Evolutionary conservation across 2,888 invertebrate genomes (phyloP).

Genomic region (Nemurella pictetii): DNA sequence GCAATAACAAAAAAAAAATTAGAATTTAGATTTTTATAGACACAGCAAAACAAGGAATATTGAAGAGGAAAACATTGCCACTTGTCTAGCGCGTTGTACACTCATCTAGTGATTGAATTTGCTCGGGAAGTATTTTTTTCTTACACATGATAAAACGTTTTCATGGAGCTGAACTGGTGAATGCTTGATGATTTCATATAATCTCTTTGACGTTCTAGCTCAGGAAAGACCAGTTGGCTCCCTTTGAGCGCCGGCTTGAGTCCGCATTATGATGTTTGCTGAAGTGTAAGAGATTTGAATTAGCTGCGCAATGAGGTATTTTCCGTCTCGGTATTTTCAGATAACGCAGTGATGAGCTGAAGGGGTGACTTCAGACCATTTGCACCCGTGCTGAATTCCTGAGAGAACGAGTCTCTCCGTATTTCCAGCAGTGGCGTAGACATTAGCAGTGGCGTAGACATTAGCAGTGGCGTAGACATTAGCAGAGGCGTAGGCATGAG

Average conservation of each 20-base stretch:
- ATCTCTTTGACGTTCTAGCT: neutral
- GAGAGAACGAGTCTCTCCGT: no score
- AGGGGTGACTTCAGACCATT: neutral
- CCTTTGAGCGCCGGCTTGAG: neutral
- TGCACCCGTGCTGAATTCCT: neutral
- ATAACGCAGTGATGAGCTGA: neutral
- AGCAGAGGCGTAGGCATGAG: no score
- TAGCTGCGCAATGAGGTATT: neutral
- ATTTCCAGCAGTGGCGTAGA: neutral
- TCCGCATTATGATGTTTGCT: neutral
- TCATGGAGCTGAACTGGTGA: neutral
- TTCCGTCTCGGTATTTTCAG: neutral
- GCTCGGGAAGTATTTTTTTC: neutral
- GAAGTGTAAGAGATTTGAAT: neutral
- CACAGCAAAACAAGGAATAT: no score
- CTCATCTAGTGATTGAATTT: neutral
- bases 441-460: no score
- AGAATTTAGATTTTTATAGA: neutral
- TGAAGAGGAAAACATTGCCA: no score
- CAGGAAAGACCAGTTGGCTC: neutral
- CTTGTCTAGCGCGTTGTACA: neutral
- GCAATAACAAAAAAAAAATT: neutral
- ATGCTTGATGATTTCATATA: neutral
- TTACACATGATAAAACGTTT: neutral
- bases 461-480: no score